Base-by-base conservation (phyloP, 2,797 vertebrate species). In the Crax fasciolata region DNA sequence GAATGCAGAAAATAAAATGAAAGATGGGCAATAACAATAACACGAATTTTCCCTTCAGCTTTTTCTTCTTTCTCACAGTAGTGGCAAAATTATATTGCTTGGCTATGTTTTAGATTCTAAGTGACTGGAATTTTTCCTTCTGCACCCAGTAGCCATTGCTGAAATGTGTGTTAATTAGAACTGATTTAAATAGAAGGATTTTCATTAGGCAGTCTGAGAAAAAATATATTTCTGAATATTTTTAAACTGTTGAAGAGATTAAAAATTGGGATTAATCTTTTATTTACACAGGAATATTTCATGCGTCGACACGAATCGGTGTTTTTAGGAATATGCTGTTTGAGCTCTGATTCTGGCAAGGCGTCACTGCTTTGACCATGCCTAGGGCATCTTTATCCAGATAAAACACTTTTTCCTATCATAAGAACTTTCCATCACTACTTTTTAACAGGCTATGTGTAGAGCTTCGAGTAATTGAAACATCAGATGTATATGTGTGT, bases 121-220 rank as follows among this genome's bases (percentile, higher is more conserved):
- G 20, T 72, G 49, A 21, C 5, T 83, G 38, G 44, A 79, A 35
- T 16, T 78, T 89, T 90, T 89, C 30, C 66, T 92, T 51, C 55
- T 89, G 68, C 30, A 74, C 27, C 44, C 52, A 54, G 61, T 51
- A 72, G 54, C 72, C 28, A 7, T 76, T 43, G 10, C 67, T 94
- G 82, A 68, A 89, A 85, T 75, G 7, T 41, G 30, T 71, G 54
- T 80, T 94, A 84, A 94, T 72, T 85, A 74, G 43, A 89, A 66
- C 39, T 85, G 32, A 89, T 92, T 83, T 89, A 78, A 96, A 87
- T 68, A 70, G 78, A 84, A 85, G 2, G 3, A 58, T 75, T 93
- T 87, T 90, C 61, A 83, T 68, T 41, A 80, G 55, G 21, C 16
- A 51, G 17, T 52, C 28, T 57, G 48, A 76, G 52, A 17, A 48